Evolutionary conservation across 2,797 vertebrate species (phyloP), one percentile per base, ranked within the genome.

Genomic region (Poeciliopsis paucimaculata): DNA sequence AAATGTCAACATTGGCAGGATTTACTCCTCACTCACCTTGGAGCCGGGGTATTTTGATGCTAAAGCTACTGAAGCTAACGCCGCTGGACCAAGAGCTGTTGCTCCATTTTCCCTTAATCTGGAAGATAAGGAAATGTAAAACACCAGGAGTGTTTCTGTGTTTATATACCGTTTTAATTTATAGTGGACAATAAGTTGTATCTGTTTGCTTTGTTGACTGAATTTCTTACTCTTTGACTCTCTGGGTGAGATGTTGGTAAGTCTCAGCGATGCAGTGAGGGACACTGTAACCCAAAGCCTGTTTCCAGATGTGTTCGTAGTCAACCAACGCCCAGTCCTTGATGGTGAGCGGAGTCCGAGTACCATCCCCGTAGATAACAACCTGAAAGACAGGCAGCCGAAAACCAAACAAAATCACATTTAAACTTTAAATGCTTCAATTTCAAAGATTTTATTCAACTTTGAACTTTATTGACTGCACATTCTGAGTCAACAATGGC

Each of bases 341-440:
- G 79, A 96, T 88, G 11, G 88, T 86, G 28, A 94, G 81, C 3
- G 96, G 96, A 28, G 85, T 66, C 1, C 85, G 53, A 0, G 91
- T 95, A 0, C 96, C 96, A 23, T 96, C 96, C 0, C 96, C 96
- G 20, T 96, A 96, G 62, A 96, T 88, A 0, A 94, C 95, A 26
- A 96, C 96, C 96, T 96, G 86, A 0, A 41, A 53, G 43, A 28
- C 16, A 31, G 34, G 49, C 9, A 53, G 15, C 11, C 41, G 9
- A 0, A 72, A 46, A n/a, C 49, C 23, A 7, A 53, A 53, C 10
- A 51, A 36, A 36, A 73, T 1, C 11, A 39, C 5, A 8, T 73
- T 73, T 51, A 5, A 34, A 51, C 72, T 34, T 23, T 73, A 28
- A 72, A 46, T 18, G 5, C 45, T 31, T 39, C 31, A 36, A 10